Evolutionary conservation across 2,113 vertebrate genomes (phyloP).

Genomic region (Aramus guarauna): DNA sequence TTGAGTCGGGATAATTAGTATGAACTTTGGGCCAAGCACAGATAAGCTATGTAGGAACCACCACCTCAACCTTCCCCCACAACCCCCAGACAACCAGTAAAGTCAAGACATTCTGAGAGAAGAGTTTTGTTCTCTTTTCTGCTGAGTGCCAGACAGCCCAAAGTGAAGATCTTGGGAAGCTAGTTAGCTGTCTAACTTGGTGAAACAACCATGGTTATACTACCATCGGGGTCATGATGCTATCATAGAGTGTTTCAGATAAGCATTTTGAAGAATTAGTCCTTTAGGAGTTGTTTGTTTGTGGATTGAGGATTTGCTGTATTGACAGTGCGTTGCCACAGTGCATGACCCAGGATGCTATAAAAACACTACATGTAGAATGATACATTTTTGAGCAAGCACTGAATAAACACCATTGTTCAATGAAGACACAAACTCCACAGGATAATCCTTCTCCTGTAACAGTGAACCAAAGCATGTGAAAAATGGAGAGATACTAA

Average conservation of each 20-base stretch:
- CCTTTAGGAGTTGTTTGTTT: not conserved
- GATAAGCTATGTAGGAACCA: not conserved
- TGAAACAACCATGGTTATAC: not conserved
- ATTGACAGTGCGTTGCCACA: not conserved
- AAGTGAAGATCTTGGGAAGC: not conserved
- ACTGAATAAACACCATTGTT: not conserved
- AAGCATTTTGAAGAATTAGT: not conserved
- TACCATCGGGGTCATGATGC: not conserved
- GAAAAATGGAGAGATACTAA: not conserved
- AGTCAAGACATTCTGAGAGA: not conserved
- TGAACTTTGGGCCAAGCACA: not conserved
- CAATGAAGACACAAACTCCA: not conserved
- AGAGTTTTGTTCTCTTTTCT: not conserved
- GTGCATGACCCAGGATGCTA: not conserved
- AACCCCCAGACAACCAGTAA: not conserved
- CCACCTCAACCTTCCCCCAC: no score
- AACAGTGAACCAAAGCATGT: not conserved
- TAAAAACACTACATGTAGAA: not conserved
- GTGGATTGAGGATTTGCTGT: not conserved
- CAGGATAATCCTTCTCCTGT: not conserved
- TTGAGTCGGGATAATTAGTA: not conserved
- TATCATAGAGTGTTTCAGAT: not conserved
- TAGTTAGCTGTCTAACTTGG: not conserved
- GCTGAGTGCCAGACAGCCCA: not conserved
- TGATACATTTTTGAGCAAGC: not conserved